These are phyloP conservation scores for Merodon equestris DNA, from an alignment of 2,888 invertebrate genomes.

Conservation along the genomic window DNA sequence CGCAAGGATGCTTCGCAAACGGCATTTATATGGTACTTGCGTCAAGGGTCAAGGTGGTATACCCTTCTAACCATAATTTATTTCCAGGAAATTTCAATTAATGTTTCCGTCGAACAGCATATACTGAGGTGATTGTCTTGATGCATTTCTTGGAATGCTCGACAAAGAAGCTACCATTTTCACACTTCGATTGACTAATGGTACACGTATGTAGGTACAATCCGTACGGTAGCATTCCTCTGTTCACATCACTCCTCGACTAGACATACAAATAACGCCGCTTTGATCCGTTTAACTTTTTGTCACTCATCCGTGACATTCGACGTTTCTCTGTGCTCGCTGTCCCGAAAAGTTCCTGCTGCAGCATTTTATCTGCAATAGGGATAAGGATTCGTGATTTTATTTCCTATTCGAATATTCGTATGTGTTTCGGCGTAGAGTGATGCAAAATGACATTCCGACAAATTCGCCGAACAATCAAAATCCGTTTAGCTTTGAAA, in stretches of 20 bases:
- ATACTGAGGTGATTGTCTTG: not conserved
- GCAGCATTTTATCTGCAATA: conserved; percentile 57
- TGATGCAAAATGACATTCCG: conserved; percentile 33
- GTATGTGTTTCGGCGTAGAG: not conserved
- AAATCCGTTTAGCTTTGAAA: conserved; percentile 54
- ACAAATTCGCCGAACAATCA: conserved; percentile 50
- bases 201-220: not conserved
- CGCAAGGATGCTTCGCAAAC: conserved; percentile 26
- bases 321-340: conserved; percentile 21
- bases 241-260: conserved; percentile 3
- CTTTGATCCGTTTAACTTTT: conserved; percentile 62
- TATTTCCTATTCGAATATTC: not conserved
- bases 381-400: conserved; percentile 10
- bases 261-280: conserved; percentile 28
- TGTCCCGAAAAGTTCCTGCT: conserved; percentile 17
- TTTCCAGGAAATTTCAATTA: conserved; percentile 56
- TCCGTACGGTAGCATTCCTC: not conserved
- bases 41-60: conserved; percentile 25
- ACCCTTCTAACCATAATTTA: conserved; percentile 36
- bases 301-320: conserved; percentile 55
- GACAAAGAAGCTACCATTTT: not conserved
- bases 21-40: conserved; percentile 42
- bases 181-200: not conserved
- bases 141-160: conserved; percentile 6
- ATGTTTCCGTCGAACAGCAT: conserved; percentile 14